Base-by-base conservation (phyloP, 2,797 vertebrate genomes). In the Sternarchorhynchus goeldii region DNA sequence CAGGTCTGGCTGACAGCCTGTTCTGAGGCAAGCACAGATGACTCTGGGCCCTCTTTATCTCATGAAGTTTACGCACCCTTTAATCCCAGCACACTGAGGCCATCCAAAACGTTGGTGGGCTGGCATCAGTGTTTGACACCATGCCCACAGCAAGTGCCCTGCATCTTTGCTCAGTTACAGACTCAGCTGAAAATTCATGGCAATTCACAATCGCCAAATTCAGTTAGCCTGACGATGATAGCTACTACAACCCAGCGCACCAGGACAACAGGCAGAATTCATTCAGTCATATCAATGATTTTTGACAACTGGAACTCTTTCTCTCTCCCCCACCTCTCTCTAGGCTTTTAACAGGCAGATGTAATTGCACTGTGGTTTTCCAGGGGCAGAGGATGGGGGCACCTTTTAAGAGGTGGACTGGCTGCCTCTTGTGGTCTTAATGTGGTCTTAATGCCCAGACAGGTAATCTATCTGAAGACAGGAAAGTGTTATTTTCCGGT, bases 331-430 rank as follows among this genome's bases (percentile, higher is more conserved):
- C 36, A 66, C 25, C 25, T n/a, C 85, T 78, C 88, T 90, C 89
- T 89, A 92, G 90, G 91, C 91, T 92, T 93, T 93, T 93, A 93
- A 90, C 90, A 88, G 90, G 88, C 90, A 91, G 89, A 88, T 90
- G 88, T 91, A 91, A 90, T 89, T 88, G 90, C 85, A 80, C 88
- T 92, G 92, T 91, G 92, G 92, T 93, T 91, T 92, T 85, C 83
- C 88, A 89, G 87, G 91, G 86, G 87, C 86, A 90, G 84, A 72
- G 78, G 83, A 84, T 85, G 25, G 87, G 87, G 91, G 89, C 87
- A 39, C 84, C 84, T 86, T 85, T 36, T 88, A 89, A 90, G 88
- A 85, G 90, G 87, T 82, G 85, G 75, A 84, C 87, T 80, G 82
- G 87, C 72, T 88, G 91, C 90, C 90, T 91, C 83, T 76, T 87